Evolutionary conservation across 2,888 invertebrate species (phyloP).

Genomic region (Synergus itoensis): DNA sequence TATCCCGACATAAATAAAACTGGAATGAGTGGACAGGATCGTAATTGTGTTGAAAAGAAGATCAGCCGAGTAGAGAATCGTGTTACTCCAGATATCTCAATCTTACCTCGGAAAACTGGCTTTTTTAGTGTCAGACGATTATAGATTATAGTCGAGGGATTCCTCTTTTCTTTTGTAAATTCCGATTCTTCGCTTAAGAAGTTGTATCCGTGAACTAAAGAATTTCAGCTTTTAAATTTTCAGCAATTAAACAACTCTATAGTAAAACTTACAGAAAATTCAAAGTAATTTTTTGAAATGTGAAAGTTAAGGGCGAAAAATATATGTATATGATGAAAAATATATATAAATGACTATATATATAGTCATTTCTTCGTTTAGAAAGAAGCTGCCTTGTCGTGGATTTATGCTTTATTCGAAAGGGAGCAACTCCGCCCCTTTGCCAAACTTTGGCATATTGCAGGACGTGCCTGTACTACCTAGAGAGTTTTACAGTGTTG

Average conservation of each 20-base stretch:
- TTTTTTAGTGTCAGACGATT: not conserved
- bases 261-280: not conserved
- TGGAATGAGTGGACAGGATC: constrained; percentile 20
- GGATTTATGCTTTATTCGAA: not conserved
- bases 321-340: too few relatives aligned
- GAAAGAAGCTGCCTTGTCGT: not conserved
- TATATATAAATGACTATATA: too few relatives aligned
- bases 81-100: constrained; percentile 63
- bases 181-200: not conserved
- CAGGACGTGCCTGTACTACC: not conserved
- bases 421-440: constrained; percentile 14
- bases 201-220: not conserved
- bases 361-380: not conserved
- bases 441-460: not conserved
- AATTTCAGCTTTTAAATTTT: too few relatives aligned
- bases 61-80: constrained; percentile 60
- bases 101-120: constrained; percentile 47
- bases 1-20: not conserved
- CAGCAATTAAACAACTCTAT: too few relatives aligned
- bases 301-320: not conserved
- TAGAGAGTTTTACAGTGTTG: not conserved
- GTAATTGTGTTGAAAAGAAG: constrained; percentile 12
- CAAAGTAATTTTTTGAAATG: not conserved
- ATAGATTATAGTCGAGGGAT: not conserved
- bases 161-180: not conserved